Evolutionary conservation across 2,888 invertebrate genomes (phyloP).

Genomic region (Phortica magna): DNA sequence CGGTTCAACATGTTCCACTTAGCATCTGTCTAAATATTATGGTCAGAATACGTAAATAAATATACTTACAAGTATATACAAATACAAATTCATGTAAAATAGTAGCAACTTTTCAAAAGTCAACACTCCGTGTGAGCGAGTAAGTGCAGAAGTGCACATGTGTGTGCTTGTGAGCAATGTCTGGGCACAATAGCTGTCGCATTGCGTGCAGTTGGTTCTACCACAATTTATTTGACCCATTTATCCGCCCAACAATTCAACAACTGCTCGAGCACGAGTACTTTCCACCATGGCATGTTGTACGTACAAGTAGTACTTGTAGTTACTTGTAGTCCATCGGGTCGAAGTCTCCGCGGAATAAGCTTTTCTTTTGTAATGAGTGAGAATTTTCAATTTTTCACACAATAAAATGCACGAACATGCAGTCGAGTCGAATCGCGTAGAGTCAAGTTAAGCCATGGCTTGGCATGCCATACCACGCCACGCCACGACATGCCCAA

Average conservation of each 20-base stretch:
- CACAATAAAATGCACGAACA: conserved; percentile 63
- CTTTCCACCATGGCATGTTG: background rate
- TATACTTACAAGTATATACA: too few species aligned
- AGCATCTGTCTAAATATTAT: too few species aligned
- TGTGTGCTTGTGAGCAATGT: background rate
- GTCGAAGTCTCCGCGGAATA: background rate
- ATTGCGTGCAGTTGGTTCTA: background rate
- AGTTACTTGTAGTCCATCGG: background rate
- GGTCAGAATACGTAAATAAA: too few species aligned
- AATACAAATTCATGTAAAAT: too few species aligned
- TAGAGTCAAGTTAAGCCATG: background rate
- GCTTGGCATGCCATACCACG: background rate
- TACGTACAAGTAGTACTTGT: background rate
- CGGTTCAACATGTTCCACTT: too few species aligned
- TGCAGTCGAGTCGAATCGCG: background rate
- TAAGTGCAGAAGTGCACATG: background rate
- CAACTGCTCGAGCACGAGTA: background rate
- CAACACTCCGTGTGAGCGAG: too few species aligned
- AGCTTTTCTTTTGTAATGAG: conserved; percentile 14
- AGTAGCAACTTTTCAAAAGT: too few species aligned
- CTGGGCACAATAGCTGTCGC: background rate
- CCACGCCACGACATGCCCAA: conserved; percentile 22
- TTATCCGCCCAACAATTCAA: background rate
- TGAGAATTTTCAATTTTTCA: conserved; percentile 48
- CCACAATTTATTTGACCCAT: conserved; percentile 28